Evolutionary conservation across 2,888 invertebrate genomes (phyloP).

Genomic region (Drosophila suboccidentalis): DNA sequence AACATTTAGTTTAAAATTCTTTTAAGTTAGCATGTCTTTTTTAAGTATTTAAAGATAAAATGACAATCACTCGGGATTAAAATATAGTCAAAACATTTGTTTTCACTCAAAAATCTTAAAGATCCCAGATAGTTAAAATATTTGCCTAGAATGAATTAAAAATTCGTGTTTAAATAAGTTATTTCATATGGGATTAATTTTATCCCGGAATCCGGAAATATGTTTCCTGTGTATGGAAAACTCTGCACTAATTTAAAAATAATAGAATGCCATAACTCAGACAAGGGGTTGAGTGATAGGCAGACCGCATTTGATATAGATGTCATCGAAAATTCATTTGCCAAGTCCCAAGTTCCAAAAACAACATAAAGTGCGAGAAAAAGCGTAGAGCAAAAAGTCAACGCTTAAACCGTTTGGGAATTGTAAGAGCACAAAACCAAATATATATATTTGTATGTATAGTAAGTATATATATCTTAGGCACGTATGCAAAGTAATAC

Average conservation of each 20-base stretch:
- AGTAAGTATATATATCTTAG: conserved; percentile 5
- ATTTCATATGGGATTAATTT: too few species aligned
- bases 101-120: too few species aligned
- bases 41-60: too few species aligned
- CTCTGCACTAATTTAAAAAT: conserved; percentile 52
- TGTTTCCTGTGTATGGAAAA: conserved; percentile 15
- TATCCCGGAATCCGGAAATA: too few species aligned
- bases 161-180: too few species aligned
- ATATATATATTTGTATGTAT: conserved; percentile 1
- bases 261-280: conserved; percentile 36
- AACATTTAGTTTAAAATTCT: too few species aligned
- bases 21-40: too few species aligned
- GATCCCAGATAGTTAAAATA: too few species aligned
- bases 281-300: conserved; percentile 12
- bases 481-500: conserved; percentile 37
- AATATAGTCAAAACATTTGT: too few species aligned
- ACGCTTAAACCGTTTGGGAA: conserved; percentile 22
- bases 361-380: background rate
- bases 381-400: background rate
- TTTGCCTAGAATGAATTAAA: too few species aligned
- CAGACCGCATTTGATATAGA: conserved; percentile 26
- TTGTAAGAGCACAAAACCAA: background rate
- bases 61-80: too few species aligned
- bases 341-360: background rate
- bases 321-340: conserved; percentile 34